These are phyloP conservation scores for Parapristionchus giblindavisi DNA, from an alignment of 2,888 invertebrate genomes.

Conservation along the genomic window DNA sequence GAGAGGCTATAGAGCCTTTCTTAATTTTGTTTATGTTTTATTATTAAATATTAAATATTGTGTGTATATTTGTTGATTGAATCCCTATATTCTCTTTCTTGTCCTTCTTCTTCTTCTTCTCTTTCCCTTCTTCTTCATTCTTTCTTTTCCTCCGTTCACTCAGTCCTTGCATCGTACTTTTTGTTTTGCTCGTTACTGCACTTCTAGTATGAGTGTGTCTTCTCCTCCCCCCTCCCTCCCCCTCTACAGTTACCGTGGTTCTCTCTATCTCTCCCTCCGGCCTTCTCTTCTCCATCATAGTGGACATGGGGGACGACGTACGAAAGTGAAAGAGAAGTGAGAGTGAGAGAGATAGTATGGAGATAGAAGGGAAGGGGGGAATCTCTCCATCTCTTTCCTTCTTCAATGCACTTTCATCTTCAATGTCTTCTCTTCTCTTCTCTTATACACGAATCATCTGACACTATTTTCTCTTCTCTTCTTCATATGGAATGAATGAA, in stretches of 20 bases:
- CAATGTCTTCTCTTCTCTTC: not conserved
- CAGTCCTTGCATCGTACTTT: constrained; percentile 21
- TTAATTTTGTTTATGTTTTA: no score
- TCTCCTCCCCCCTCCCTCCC: not conserved
- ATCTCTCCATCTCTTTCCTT: not conserved
- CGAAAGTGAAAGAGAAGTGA: no score
- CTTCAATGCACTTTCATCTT: not conserved
- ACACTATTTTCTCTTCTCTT: not conserved
- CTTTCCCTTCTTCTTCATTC: not conserved
- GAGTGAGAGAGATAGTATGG: no score
- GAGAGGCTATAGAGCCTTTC: no score
- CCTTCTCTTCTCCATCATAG: not conserved
- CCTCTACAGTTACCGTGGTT: no score
- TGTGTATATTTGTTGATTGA: not conserved
- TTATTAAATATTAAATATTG: not conserved
- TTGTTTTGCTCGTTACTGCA: constrained; percentile 31
- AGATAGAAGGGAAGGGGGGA: no score
- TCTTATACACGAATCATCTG: not conserved
- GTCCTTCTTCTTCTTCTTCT: not conserved
- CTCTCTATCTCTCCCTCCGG: not conserved
- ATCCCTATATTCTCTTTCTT: constrained; percentile 7
- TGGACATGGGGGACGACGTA: no score
- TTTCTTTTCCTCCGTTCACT: constrained; percentile 8
- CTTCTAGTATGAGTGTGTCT: constrained; percentile 29
- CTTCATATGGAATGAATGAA: not conserved